Base-by-base conservation (phyloP, 2,113 vertebrate genomes). In the Aegithalos caudatus region DNA sequence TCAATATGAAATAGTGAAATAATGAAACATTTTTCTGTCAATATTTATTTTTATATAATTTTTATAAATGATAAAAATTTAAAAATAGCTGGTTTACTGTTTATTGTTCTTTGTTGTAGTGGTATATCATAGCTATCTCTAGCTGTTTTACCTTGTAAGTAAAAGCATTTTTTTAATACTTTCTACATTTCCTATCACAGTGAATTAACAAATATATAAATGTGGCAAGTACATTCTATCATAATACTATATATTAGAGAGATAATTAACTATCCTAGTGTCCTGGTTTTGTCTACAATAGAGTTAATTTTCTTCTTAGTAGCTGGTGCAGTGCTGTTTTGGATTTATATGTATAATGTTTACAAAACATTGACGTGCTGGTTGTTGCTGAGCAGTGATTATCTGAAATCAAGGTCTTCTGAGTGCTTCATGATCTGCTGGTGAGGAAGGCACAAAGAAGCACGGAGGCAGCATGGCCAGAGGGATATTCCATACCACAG, bases 351-450 rank as follows among this genome's bases (percentile, higher is more conserved):
- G 22, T 53, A 23, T 38, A 38, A 18, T 33, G 53, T 51, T 60
- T 23, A 33, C 28, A 69, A 69, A 77, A 53, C 27, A 28, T 44
- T 18, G 18, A 51, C 8, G 27, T 38, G 7, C 19, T 51, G 2
- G 5, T 22, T 44, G 17, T 27, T 27, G 44, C 45, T 60, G 21
- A 60, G 45, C 62, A 44, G 31, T 22, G 9, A 33, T 60, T 51
- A 44, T 3, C 18, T 11, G 4, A 38, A 78, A 2, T 38, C 28
- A 37, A 45, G 38, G 33, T 23, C 22, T 37, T 44, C 15, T 7
- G 9, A 18, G 10, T 27, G 11, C 8, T 28, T 19, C 2, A 0
- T 45, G 37, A 2, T 33, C 12, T 28, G 33, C 27, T 9, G 14
- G 37, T 22, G 22, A 60, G 83, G 7, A 37, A 14, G 12, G 12